Evolutionary conservation across 2,888 invertebrate genomes (phyloP).

Genomic region (Lysandra bellargus): DNA sequence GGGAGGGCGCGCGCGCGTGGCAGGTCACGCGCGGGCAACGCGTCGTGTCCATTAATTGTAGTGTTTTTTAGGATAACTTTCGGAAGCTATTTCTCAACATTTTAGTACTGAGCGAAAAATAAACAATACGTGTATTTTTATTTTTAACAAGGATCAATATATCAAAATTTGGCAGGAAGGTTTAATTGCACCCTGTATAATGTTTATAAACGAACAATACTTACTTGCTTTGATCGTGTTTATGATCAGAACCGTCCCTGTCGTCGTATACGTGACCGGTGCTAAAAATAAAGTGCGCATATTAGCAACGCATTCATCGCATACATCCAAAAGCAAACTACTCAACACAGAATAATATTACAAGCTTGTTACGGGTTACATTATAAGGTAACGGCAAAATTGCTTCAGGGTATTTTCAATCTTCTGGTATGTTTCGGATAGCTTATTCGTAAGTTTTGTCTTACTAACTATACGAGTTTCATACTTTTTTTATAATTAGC

Average conservation of each 20-base stretch:
- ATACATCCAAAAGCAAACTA: conserved; percentile 38
- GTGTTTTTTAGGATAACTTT: no score
- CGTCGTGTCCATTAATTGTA: no score
- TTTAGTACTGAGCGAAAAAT: no score
- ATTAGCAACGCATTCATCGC: conserved; percentile 34
- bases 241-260: conserved; percentile 76
- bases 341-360: conserved; percentile 44
- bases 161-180: no score
- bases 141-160: no score
- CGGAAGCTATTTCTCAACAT: no score
- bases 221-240: conserved; percentile 79
- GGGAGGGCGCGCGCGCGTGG: no score
- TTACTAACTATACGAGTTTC: background rate
- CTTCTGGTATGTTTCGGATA: background rate
- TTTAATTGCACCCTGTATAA: background rate
- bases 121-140: no score
- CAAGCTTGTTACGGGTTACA: background rate
- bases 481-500: background rate
- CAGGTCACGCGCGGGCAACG: no score
- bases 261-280: conserved; percentile 74
- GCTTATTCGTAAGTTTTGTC: no score
- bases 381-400: background rate
- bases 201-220: conserved; percentile 44
- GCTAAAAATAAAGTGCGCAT: conserved; percentile 55
- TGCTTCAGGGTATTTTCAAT: background rate